phyloP scores from a whole-genome alignment of 2,888 invertebrate genomes.

The Epinotia ramella region DNA sequence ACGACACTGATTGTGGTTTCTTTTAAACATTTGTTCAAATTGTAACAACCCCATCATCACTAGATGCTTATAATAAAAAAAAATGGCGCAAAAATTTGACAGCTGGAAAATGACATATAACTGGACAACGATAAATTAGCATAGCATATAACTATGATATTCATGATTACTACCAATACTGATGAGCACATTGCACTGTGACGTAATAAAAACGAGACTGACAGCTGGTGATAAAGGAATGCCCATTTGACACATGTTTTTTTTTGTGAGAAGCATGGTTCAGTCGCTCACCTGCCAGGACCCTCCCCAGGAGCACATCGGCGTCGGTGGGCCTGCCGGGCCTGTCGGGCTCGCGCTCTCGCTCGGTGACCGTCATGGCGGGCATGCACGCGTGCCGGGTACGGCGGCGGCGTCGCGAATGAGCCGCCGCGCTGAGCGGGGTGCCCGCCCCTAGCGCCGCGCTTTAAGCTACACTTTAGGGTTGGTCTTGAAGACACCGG shows the following conservation, averaged over 20 bases:
- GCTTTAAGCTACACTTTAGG: conserved; percentile 50
- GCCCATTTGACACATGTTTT: neutral
- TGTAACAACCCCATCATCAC: neutral
- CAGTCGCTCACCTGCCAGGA: conserved; percentile 76
- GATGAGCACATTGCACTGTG: conserved; percentile 18
- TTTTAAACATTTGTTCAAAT: neutral
- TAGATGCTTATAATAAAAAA: neutral
- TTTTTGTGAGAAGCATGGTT: conserved; percentile 55
- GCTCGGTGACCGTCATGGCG: conserved; percentile 82
- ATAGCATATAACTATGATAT: neutral
- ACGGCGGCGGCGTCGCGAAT: conserved; percentile 81
- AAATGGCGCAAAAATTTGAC: conserved; percentile 38
- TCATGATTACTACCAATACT: conserved; percentile 24
- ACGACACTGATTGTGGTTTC: neutral
- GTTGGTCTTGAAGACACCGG: neutral
- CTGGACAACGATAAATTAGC: neutral
- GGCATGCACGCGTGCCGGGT: conserved; percentile 82
- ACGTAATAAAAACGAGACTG: conserved; percentile 37
- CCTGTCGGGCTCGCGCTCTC: conserved; percentile 57
- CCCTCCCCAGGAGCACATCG: conserved; percentile 79
- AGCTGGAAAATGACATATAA: conserved; percentile 3
- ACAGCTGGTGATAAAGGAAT: neutral
- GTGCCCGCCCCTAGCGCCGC: conserved; percentile 76
- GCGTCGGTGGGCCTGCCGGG: conserved; percentile 57
- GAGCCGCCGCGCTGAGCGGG: conserved; percentile 75